Percentiles rank a stretch among this genome's conserved stretches.
phyloP scores from a whole-genome alignment of 2,113 vertebrate species.

The Sarotherodon lohbergeri region DNA sequence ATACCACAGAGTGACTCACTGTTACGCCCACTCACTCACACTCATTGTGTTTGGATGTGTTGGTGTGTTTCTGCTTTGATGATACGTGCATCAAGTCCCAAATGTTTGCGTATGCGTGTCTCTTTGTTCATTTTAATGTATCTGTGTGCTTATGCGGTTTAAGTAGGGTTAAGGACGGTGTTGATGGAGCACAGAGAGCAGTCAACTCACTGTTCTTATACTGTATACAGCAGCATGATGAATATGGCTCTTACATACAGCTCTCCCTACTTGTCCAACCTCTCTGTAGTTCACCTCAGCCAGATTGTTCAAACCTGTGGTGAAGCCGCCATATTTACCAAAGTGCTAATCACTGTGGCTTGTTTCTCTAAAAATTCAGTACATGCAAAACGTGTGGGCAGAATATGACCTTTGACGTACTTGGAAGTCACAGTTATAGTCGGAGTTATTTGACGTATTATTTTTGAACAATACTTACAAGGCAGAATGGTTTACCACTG shows the following conservation, averaged over 20 bases:
- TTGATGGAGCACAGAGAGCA: slow-evolving; percentile 16
- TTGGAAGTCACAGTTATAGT: not conserved
- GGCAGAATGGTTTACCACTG: not conserved
- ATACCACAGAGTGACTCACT: slow-evolving; percentile 40
- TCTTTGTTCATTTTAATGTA: not conserved
- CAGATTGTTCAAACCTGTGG: not conserved
- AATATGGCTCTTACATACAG: not conserved
- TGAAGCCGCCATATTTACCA: not conserved
- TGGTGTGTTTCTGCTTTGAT: not conserved
- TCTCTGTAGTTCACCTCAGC: not conserved
- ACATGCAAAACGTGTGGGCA: not conserved
- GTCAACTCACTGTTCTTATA: slow-evolving; percentile 21
- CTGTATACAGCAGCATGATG: slow-evolving; percentile 20
- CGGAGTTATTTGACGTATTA: not conserved
- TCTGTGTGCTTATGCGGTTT: slow-evolving; percentile 5
- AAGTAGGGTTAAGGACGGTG: slow-evolving; percentile 33
- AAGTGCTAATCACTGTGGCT: not conserved
- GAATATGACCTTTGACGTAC: not conserved
- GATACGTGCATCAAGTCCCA: not conserved
- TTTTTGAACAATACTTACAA: not conserved
- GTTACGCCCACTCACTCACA: slow-evolving; percentile 22
- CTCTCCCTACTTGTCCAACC: slow-evolving; percentile 1
- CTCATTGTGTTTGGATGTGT: not conserved
- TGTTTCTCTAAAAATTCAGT: not conserved
- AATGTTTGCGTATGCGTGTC: not conserved